A percentile compares a stretch with the other conserved stretches of the same genome.
Evolutionary conservation across 2,888 invertebrate species (phyloP).

Genomic region (Latrodectus hesperus): DNA sequence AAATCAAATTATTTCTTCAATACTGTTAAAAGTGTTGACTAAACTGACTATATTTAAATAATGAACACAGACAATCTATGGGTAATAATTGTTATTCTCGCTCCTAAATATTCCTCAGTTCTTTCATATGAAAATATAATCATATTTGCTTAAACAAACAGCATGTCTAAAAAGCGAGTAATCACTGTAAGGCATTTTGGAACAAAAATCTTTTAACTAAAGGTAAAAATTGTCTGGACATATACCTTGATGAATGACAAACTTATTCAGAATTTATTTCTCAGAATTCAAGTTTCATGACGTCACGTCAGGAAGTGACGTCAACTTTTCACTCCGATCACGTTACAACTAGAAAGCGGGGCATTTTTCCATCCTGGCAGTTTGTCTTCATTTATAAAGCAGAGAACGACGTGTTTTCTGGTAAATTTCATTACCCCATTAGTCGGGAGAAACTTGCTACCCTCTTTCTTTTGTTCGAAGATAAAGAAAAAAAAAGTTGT

Average conservation of each 20-base stretch:
- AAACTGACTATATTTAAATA: no score
- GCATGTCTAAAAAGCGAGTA: neutral
- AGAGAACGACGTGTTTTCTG: slow-evolving; percentile 34
- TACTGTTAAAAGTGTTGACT: no score
- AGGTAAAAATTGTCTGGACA: no score
- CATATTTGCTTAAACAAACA: neutral
- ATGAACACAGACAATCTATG: no score
- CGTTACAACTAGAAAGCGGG: slow-evolving; percentile 17
- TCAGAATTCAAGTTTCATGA: neutral
- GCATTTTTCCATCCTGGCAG: slow-evolving; percentile 26
- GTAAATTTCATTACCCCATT: slow-evolving; percentile 52
- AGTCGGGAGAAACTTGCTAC: slow-evolving; percentile 28
- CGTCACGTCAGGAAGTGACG: slow-evolving; percentile 22
- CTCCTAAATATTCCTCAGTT: no score
- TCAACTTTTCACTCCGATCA: slow-evolving; percentile 33
- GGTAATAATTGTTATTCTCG: no score
- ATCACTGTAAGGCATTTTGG: neutral
- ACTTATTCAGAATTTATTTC: neutral
- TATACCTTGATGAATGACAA: no score
- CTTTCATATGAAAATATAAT: no score
- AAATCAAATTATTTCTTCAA: no score
- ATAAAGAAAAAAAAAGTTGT: slow-evolving; percentile 6
- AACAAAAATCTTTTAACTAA: no score
- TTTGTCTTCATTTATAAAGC: slow-evolving; percentile 52
- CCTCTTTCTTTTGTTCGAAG: slow-evolving; percentile 5